Evolutionary conservation across 2,113 vertebrate species (phyloP), one percentile per base, ranked within the genome.

Genomic region (Corythornis madagascariensis): DNA sequence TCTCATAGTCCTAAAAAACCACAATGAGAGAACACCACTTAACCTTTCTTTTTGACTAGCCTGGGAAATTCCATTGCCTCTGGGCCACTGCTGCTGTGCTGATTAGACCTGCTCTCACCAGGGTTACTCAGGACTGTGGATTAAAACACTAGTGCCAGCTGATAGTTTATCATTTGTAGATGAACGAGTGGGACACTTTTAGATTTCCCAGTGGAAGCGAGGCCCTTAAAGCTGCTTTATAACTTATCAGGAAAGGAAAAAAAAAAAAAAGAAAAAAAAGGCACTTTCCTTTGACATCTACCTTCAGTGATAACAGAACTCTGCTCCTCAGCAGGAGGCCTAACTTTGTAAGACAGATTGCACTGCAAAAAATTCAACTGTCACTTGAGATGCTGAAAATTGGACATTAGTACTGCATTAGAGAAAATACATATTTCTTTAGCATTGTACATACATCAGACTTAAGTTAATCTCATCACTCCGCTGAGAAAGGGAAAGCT

Each of bases 171-270:
- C 82, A 85, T 74, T 76, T 94, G 81, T 38, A 83, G 79, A 93
- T 31, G 69, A 96, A 92, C 4, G 6, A 93, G 82, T 83, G 74
- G 90, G 88, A 93, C 79, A 89, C 71, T 86, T 75, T 52, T 50
- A 96, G 90, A 93, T 92, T 91, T 90, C 88, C 83, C 86, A 89
- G 77, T 60, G 90, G 90, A 93, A 38, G 38, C 22, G 6, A 92
- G 75, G 82, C 63, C 84, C 89, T 96, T 76, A 93, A 85, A 84
- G 47, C 60, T 92, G 55, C 82, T 82, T 83, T 87, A 61, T 73
- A 65, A 31, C 71, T 90, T 89, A 89, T 60, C 70, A 86, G 74
- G 45, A 92, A 93, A 22, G 43, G 60, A 42, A 26, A 29, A 11
- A 47, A 43, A 33, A 55, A 71, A 26, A 42, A 66, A 24, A 38